Conservation (phyloP, 2,113 vertebrate species). For the Calonectris borealis region DNA sequence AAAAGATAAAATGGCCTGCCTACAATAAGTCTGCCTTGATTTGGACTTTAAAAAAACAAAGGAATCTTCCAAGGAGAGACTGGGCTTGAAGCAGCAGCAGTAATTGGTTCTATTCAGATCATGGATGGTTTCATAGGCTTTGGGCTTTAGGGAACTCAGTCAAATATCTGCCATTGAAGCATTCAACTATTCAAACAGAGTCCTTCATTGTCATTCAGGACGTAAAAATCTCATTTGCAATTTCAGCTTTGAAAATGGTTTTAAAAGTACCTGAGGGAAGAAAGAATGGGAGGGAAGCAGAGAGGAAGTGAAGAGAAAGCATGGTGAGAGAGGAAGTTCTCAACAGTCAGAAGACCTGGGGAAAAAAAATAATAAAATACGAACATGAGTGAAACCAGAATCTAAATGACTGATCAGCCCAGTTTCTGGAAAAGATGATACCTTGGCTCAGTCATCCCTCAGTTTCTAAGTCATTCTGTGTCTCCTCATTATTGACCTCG, state of each 20-base stretch:
- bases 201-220: conserved; percentile 38
- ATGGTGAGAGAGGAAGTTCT: conserved; percentile 24
- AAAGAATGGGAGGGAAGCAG: conserved; percentile 37
- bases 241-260: conserved; percentile 51
- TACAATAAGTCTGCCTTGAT: conserved; percentile 11
- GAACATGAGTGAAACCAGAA: not conserved
- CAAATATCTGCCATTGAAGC: conserved; percentile 36
- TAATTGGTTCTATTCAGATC: conserved; percentile 38
- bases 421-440: not conserved
- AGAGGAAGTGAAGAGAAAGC: conserved; percentile 24
- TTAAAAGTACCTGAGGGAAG: conserved; percentile 43
- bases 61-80: not conserved
- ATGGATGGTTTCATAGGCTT: conserved; percentile 34
- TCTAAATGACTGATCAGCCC: not conserved
- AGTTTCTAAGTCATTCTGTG: not conserved
- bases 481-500: not conserved
- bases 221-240: conserved; percentile 34
- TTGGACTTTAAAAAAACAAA: not conserved
- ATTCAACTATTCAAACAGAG: conserved; percentile 51
- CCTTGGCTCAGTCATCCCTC: not conserved
- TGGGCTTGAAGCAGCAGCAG: not conserved
- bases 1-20: not conserved
- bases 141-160: conserved; percentile 36
- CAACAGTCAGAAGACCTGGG: not conserved
- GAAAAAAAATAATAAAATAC: not conserved